Conservation (phyloP, 2,888 invertebrate species). For the Drosophila antonietae region DNA sequence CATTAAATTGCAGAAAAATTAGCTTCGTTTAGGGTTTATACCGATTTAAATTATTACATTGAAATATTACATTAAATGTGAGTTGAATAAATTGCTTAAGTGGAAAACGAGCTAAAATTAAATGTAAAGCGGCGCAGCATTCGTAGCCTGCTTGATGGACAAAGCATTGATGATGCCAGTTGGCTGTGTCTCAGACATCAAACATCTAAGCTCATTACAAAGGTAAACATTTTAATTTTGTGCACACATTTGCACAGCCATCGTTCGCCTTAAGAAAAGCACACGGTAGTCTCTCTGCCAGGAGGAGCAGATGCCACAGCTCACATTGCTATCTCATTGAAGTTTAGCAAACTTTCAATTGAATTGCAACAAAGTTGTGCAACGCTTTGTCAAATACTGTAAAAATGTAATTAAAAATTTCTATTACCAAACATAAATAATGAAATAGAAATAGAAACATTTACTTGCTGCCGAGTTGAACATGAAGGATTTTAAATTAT, state of each 20-base stretch:
- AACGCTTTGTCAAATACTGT: background rate
- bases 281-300: background rate
- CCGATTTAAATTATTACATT: background rate
- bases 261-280: background rate
- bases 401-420: conserved; percentile 37
- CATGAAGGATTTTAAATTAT: background rate
- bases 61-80: background rate
- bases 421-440: conserved; percentile 8
- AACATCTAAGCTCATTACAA: conserved; percentile 50
- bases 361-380: conserved; percentile 12
- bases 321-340: background rate
- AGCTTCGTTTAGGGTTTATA: background rate
- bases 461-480: background rate
- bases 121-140: background rate
- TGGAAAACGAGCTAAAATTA: background rate
- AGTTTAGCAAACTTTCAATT: conserved; percentile 17
- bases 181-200: conserved; percentile 7
- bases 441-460: background rate
- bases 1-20: background rate
- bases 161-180: background rate
- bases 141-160: conserved; percentile 50
- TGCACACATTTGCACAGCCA: conserved; percentile 46
- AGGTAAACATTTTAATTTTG: conserved; percentile 54
- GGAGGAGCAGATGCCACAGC: too few relatives aligned
- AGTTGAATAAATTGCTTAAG: background rate